These are phyloP conservation scores for Catharus minimus DNA, from an alignment of 2,113 vertebrate species.

Conservation along the genomic window DNA sequence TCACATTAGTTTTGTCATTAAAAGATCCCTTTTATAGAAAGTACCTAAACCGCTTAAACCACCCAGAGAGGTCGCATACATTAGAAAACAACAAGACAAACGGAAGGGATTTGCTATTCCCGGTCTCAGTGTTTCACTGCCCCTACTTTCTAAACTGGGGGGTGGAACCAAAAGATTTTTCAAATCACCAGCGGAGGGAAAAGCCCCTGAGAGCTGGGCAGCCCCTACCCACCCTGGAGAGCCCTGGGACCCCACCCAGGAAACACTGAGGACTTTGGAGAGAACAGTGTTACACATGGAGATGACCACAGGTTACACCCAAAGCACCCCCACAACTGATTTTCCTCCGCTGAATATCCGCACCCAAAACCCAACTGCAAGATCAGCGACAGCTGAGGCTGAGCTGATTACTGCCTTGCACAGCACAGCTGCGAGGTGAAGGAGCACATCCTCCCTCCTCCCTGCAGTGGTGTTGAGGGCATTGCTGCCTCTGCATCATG, in stretches of 20 bases:
- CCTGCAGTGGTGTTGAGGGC: neutral
- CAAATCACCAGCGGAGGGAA: conserved; percentile 12
- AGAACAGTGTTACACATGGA: neutral
- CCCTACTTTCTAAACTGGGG: conserved; percentile 32
- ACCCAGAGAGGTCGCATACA: conserved; percentile 95
- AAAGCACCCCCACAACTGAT: neutral
- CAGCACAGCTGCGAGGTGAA: neutral
- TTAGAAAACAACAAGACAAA: conserved; percentile 84
- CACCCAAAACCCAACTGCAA: neutral
- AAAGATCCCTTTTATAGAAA: conserved; percentile 91
- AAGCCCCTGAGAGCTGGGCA: neutral
- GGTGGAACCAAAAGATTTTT: conserved; percentile 58
- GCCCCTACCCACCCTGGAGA: accelerated
- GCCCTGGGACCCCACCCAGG: neutral
- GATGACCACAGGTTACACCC: neutral
- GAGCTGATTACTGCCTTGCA: neutral
- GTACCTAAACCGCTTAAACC: conserved; percentile 95
- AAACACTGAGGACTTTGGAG: neutral
- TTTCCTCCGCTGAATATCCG: neutral
- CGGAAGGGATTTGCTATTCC: conserved; percentile 81
- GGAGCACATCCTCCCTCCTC: accelerated
- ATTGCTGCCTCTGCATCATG: accelerated
- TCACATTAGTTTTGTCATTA: conserved; percentile 99
- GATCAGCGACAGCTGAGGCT: accelerated
- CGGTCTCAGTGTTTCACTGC: conserved; percentile 67